Percentiles rank a stretch among this genome's conserved stretches.
phyloP scores from a whole-genome alignment of 1,140 invertebrate species.

The Melanaphis sacchari region DNA sequence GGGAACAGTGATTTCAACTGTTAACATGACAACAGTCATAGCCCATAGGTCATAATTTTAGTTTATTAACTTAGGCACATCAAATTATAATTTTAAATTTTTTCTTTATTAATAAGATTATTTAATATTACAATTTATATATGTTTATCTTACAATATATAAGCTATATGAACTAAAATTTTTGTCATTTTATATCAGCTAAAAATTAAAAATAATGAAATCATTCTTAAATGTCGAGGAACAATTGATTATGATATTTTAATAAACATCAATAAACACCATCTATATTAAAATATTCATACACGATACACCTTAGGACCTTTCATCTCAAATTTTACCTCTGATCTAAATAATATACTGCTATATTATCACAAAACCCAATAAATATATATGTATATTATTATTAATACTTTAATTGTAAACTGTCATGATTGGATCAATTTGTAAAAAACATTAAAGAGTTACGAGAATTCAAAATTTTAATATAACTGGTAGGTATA shows the following conservation, averaged over 20 bases:
- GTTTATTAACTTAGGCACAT: too few relatives aligned
- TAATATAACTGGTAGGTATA: neutral
- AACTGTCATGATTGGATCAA: neutral
- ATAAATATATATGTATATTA: neutral
- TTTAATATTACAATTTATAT: too few relatives aligned
- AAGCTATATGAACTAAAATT: neutral
- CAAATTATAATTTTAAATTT: too few relatives aligned
- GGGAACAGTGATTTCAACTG: neutral
- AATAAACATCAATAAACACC: neutral
- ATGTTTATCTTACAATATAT: neutral
- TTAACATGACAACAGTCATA: neutral
- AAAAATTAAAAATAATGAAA: neutral
- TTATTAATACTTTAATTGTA: neutral
- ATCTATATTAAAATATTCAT: too few relatives aligned
- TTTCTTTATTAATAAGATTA: too few relatives aligned
- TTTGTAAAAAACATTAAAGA: neutral
- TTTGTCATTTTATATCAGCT: neutral
- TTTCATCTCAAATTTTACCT: neutral
- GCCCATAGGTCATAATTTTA: neutral
- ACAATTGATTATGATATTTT: neutral
- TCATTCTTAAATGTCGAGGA: neutral
- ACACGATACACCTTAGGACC: neutral
- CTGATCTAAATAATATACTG: neutral
- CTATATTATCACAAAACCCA: neutral
- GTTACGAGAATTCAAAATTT: neutral